A percentile compares a stretch with the other conserved stretches of the same genome.
Evolutionary conservation across 2,888 invertebrate genomes (phyloP).

Genomic region (Phengaris arion): DNA sequence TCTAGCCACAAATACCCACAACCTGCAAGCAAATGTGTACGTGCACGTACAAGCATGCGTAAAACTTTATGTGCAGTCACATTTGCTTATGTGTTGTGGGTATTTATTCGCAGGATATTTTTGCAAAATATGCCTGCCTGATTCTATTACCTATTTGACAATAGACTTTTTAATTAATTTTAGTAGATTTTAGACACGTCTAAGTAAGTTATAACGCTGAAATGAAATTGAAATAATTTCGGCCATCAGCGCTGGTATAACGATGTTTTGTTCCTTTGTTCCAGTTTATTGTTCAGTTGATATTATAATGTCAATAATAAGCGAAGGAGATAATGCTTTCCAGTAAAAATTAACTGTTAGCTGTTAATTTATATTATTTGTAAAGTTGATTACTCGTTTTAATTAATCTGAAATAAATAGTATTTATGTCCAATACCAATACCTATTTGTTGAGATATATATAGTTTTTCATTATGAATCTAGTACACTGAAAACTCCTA

Average conservation of each 20-base stretch:
- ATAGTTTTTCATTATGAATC: too few species aligned
- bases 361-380: background rate
- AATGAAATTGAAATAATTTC: background rate
- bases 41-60: too few species aligned
- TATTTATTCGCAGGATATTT: too few species aligned
- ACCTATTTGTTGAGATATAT: too few species aligned
- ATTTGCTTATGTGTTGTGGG: too few species aligned
- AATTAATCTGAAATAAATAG: background rate
- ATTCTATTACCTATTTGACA: too few species aligned
- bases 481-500: too few species aligned
- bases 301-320: background rate
- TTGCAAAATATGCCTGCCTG: too few species aligned
- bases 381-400: background rate
- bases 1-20: too few species aligned
- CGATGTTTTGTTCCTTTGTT: conserved; percentile 20
- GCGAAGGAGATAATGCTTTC: background rate
- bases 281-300: background rate
- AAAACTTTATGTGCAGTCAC: too few species aligned
- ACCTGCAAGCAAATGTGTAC: too few species aligned
- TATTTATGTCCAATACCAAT: too few species aligned
- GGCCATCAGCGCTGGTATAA: background rate
- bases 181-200: background rate
- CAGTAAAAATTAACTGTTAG: background rate
- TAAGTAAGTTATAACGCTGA: background rate
- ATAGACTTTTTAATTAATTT: background rate